These are phyloP conservation scores for Columba janthina DNA, from an alignment of 2,113 vertebrate genomes.

Conservation along the genomic window DNA sequence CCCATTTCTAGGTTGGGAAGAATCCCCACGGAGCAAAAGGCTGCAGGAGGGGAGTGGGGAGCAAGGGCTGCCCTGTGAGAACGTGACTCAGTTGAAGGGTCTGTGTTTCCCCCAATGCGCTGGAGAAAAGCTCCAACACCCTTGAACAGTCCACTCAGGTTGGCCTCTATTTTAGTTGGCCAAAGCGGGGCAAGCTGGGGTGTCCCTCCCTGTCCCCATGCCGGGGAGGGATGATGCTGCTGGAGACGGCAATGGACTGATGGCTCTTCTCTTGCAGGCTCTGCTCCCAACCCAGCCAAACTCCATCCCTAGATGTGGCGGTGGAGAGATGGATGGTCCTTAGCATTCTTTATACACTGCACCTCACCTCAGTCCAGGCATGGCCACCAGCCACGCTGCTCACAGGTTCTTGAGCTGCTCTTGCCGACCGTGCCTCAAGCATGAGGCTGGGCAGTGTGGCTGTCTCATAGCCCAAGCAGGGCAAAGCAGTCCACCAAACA, in stretches of 20 bases:
- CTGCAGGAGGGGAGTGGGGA: not conserved
- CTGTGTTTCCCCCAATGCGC: not conserved
- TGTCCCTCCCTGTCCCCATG: not conserved
- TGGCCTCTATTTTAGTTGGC: not conserved
- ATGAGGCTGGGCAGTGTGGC: not conserved
- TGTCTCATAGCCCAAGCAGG: not conserved
- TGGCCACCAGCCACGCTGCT: not conserved
- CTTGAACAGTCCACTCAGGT: accelerated
- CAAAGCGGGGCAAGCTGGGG: not conserved
- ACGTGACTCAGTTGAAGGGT: no score
- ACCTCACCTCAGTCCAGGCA: accelerated
- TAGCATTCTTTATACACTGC: not conserved
- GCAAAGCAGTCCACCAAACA: not conserved
- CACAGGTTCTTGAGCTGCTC: not conserved
- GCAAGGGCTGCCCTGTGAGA: not conserved
- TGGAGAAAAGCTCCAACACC: not conserved
- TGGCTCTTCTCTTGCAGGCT: not conserved
- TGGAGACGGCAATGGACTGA: not conserved
- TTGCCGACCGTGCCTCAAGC: not conserved
- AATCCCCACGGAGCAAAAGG: accelerated
- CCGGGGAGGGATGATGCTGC: accelerated
- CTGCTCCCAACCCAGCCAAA: not conserved
- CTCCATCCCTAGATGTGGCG: not conserved
- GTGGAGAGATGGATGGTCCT: not conserved
- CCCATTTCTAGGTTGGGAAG: not conserved